phyloP scores from a whole-genome alignment of 2,113 vertebrate genomes.

The Paradoxurus hermaphroditus region DNA sequence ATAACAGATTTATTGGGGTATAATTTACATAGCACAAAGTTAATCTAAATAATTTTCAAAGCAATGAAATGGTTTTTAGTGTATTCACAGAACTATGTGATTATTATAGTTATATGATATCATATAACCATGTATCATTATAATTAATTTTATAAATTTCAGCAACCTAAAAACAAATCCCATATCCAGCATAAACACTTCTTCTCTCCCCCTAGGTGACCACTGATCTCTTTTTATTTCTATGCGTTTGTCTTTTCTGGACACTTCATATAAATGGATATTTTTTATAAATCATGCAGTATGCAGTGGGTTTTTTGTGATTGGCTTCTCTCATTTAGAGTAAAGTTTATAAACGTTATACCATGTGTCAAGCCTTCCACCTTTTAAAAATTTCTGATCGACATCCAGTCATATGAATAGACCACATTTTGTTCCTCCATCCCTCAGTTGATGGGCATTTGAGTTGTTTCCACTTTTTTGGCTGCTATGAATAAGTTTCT shows the following conservation, averaged over 20 bases:
- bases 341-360: not conserved
- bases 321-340: not conserved
- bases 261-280: not conserved
- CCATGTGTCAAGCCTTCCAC: not conserved
- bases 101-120: not conserved
- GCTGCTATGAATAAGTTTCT: not conserved
- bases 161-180: not conserved
- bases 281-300: not conserved
- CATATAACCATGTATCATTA: not conserved
- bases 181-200: not conserved
- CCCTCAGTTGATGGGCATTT: not conserved
- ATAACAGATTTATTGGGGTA: not conserved
- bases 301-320: not conserved
- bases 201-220: not conserved
- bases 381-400: not conserved
- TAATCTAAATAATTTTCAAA: not conserved
- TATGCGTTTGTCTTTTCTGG: not conserved
- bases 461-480: not conserved
- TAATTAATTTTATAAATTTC: not conserved
- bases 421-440: not conserved
- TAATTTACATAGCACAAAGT: not conserved
- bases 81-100: not conserved
- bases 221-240: not conserved
- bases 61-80: not conserved
- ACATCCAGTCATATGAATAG: not conserved